These are phyloP conservation scores for Seriola dumerili DNA, from an alignment of 2,113 vertebrate species.

Conservation along the genomic window DNA sequence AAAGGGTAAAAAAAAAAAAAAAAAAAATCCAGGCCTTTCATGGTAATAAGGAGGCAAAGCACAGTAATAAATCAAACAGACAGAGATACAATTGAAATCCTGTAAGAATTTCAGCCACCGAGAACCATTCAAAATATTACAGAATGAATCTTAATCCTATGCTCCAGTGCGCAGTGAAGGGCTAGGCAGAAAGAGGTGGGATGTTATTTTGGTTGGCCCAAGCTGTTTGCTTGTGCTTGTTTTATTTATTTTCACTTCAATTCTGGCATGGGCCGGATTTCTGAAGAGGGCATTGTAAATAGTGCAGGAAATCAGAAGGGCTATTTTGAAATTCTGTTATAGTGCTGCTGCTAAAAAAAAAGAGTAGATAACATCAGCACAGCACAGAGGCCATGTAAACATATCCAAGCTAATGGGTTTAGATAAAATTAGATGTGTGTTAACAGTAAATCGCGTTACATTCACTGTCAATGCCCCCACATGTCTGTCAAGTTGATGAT, in stretches of 20 bases:
- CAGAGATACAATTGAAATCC: constrained; percentile 82
- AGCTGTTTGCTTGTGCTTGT: constrained; percentile 53
- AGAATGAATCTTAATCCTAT: constrained; percentile 77
- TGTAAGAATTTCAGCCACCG: constrained; percentile 69
- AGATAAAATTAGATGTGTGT: constrained; percentile 56
- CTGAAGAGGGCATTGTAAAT: constrained; percentile 45
- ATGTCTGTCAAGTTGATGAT: constrained; percentile 40
- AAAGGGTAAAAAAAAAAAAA: background rate
- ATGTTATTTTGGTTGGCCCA: constrained; percentile 52
- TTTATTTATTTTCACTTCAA: constrained; percentile 67
- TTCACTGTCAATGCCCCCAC: constrained; percentile 26
- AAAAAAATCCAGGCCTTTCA: constrained; percentile 64
- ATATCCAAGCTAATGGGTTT: constrained; percentile 57
- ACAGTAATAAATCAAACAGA: constrained; percentile 82
- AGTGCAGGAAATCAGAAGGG: constrained; percentile 43
- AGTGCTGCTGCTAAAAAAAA: constrained; percentile 24
- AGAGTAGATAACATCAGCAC: constrained; percentile 35
- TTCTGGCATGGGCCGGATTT: constrained; percentile 35
- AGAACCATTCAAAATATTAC: constrained; percentile 77
- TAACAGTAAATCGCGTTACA: constrained; percentile 41
- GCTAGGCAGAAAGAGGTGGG: constrained; percentile 20
- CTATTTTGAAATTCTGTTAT: constrained; percentile 59
- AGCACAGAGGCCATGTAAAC: constrained; percentile 42
- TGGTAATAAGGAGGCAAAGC: constrained; percentile 71
- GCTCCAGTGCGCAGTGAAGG: constrained; percentile 57